Percentiles rank a stretch among this genome's conserved stretches.
These are phyloP conservation scores for Diarsia rubi DNA, from an alignment of 2,888 invertebrate species.

Conservation along the genomic window DNA sequence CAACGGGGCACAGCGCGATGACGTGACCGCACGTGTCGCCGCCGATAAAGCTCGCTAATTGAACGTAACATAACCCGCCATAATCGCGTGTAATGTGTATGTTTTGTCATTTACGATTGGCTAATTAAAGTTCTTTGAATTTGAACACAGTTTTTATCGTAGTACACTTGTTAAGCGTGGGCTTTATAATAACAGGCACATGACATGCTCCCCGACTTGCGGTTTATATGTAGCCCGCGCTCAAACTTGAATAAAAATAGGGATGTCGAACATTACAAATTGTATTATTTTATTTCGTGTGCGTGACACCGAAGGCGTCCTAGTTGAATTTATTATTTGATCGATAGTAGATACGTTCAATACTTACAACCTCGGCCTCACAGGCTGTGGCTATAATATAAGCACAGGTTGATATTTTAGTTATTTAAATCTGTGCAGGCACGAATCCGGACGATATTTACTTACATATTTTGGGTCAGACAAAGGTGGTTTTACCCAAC, in stretches of 20 bases:
- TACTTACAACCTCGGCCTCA: conserved; percentile 58
- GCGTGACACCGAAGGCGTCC: conserved; percentile 67
- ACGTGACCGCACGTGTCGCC: conserved; percentile 72
- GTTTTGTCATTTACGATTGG: conserved; percentile 76
- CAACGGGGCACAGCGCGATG: conserved; percentile 70
- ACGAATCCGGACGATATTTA: conserved; percentile 58
- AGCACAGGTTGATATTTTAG: conserved; percentile 58
- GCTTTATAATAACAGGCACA: conserved; percentile 71
- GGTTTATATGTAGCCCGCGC: conserved; percentile 62
- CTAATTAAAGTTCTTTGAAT: conserved; percentile 81
- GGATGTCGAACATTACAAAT: conserved; percentile 70
- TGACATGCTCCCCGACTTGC: conserved; percentile 69
- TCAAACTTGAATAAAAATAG: conserved; percentile 68
- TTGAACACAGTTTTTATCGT: conserved; percentile 74
- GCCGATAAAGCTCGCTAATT: conserved; percentile 74
- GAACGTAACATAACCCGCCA: conserved; percentile 71
- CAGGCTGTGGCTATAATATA: conserved; percentile 54
- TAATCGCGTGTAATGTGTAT: conserved; percentile 71
- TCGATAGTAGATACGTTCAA: conserved; percentile 67
- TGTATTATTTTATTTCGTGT: conserved; percentile 71
- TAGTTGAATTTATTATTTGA: conserved; percentile 73
- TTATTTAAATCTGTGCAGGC: conserved; percentile 63
- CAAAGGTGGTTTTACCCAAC: conserved; percentile 48
- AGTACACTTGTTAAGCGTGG: conserved; percentile 68
- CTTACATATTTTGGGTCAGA: conserved; percentile 56